phyloP scores from a whole-genome alignment of 2,888 invertebrate species.

The Oscheius onirici region DNA sequence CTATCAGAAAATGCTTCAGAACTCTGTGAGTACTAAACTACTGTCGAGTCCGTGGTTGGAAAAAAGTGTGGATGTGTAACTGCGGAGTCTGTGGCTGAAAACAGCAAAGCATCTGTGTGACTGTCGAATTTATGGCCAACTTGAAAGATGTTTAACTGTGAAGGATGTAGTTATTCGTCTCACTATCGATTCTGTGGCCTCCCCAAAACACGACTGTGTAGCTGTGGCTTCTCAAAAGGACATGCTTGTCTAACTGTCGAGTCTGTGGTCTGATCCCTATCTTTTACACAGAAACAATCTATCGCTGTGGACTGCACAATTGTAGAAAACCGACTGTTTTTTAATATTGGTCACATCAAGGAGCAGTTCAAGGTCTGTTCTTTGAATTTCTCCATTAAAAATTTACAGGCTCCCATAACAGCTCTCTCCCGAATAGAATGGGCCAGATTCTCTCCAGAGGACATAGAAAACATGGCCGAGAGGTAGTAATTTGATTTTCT shows the following conservation, averaged over 20 bases:
- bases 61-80: too few relatives aligned
- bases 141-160: too few relatives aligned
- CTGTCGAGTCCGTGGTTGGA: not conserved
- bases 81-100: too few relatives aligned
- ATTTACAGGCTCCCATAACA: conserved; percentile 19
- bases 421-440: conserved; percentile 30
- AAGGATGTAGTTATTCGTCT: too few relatives aligned
- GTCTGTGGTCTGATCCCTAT: too few relatives aligned
- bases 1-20: conserved; percentile 36
- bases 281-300: conserved; percentile 6
- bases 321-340: conserved; percentile 9
- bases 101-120: too few relatives aligned
- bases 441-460: conserved; percentile 21
- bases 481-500: not conserved
- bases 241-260: too few relatives aligned
- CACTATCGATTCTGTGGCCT: too few relatives aligned
- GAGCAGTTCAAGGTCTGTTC: conserved; percentile 17
- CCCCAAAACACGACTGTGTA: too few relatives aligned
- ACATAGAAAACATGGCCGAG: conserved; percentile 23
- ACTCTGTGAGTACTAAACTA: not conserved
- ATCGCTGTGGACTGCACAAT: conserved; percentile 20
- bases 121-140: too few relatives aligned
- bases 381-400: too few relatives aligned
- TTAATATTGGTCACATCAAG: conserved; percentile 24
- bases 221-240: too few relatives aligned